Percentiles rank a stretch among this genome's conserved stretches.
These are phyloP conservation scores for Pseudorhiza aurosa DNA, from an alignment of 30 jellyfish, hydroid and myxozoan species.

Conservation along the genomic window DNA sequence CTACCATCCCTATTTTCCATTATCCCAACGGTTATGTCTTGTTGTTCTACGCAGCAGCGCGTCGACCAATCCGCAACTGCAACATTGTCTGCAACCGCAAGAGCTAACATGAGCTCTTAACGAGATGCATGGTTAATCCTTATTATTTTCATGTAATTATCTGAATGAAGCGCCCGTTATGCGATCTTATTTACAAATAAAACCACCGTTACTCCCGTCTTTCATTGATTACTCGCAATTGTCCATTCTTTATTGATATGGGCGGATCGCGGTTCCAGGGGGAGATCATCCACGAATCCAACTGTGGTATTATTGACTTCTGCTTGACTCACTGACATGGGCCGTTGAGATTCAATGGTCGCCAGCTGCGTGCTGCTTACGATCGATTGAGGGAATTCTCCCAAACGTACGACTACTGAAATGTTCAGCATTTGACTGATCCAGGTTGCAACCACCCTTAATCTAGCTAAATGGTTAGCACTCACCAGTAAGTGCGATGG, in stretches of 20 bases:
- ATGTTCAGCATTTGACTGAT: background rate
- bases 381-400: background rate
- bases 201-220: slow-evolving; percentile 54
- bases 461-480: no score
- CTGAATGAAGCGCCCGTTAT: slow-evolving; percentile 44
- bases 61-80: slow-evolving; percentile 1
- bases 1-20: slow-evolving; percentile 25
- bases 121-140: slow-evolving; percentile 19
- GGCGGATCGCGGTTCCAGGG: slow-evolving; percentile 35
- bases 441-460: no score
- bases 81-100: slow-evolving; percentile 31
- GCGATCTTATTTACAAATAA: slow-evolving; percentile 36
- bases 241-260: slow-evolving; percentile 51
- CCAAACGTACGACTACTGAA: background rate
- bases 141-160: slow-evolving; percentile 10
- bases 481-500: no score
- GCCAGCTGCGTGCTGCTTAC: slow-evolving; percentile 21
- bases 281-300: slow-evolving; percentile 22
- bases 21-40: slow-evolving; percentile 20
- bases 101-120: slow-evolving; percentile 33
- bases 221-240: slow-evolving; percentile 10
- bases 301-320: slow-evolving; percentile 9
- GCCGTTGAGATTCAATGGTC: background rate
- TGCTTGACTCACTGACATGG: slow-evolving; percentile 17
- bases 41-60: slow-evolving; percentile 51